A percentile compares a stretch with the other conserved stretches of the same genome.
Evolutionary conservation across 2,888 invertebrate genomes (phyloP).

Genomic region (Disparrhopalites patrizii): DNA sequence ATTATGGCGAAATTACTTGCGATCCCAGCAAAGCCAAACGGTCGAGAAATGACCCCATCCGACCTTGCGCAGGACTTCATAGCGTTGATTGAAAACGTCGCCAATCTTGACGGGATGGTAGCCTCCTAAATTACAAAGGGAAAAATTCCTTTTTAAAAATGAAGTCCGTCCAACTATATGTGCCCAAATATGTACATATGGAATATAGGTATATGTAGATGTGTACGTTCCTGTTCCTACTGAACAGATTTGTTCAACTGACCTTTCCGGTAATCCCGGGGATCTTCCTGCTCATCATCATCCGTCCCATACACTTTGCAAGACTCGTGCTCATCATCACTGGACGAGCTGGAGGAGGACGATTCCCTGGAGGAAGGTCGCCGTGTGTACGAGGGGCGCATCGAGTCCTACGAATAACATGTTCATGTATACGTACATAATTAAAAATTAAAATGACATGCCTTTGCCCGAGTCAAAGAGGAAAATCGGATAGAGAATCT

Average conservation of each 20-base stretch:
- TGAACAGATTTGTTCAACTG: neutral
- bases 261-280: conserved; percentile 17
- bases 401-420: too few relatives aligned
- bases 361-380: conserved; percentile 14
- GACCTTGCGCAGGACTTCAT: conserved; percentile 68
- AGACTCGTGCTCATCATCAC: conserved; percentile 51
- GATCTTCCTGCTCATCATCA: conserved; percentile 31
- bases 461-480: too few relatives aligned
- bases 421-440: too few relatives aligned
- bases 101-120: conserved; percentile 63
- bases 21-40: conserved; percentile 78
- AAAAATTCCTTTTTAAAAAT: too few relatives aligned
- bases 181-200: too few relatives aligned
- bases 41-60: conserved; percentile 88
- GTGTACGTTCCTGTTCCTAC: too few relatives aligned
- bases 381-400: neutral
- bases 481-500: too few relatives aligned
- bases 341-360: conserved; percentile 49
- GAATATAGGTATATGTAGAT: too few relatives aligned
- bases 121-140: conserved; percentile 52
- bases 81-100: conserved; percentile 59
- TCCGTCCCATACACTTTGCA: conserved; percentile 23
- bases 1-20: too few relatives aligned
- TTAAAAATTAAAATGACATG: too few relatives aligned
- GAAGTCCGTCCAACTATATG: too few relatives aligned